phyloP scores from a whole-genome alignment of 2,888 invertebrate genomes.

The Pseudococcus viburni region DNA sequence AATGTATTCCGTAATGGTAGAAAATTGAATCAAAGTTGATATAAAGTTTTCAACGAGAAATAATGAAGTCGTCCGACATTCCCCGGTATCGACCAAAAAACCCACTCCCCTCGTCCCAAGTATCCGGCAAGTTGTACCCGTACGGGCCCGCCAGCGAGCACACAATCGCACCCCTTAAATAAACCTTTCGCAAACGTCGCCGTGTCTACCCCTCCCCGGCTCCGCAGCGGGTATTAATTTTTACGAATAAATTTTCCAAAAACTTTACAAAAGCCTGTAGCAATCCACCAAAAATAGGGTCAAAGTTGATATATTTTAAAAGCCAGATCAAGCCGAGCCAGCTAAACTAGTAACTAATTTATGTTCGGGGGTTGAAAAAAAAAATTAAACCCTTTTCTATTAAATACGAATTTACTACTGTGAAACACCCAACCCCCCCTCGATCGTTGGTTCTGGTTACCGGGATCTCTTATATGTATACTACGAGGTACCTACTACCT shows the following conservation, averaged over 20 bases:
- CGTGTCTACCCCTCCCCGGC: background rate
- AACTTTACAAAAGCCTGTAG: conserved; percentile 31
- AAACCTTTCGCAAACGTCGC: conserved; percentile 20
- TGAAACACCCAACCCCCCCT: background rate
- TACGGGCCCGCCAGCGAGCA: too few relatives aligned
- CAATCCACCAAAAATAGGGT: conserved; percentile 49
- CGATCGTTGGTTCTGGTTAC: background rate
- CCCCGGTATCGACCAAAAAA: conserved; percentile 36
- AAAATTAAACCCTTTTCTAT: conserved; percentile 46
- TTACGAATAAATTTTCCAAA: conserved; percentile 45
- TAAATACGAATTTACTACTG: conserved; percentile 49
- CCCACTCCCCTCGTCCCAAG: background rate
- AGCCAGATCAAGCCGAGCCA: conserved; percentile 17
- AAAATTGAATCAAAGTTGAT: conserved; percentile 58
- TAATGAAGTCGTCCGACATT: conserved; percentile 56
- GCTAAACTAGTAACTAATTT: conserved; percentile 51
- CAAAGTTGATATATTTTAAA: conserved; percentile 51
- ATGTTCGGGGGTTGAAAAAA: background rate
- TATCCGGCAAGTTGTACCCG: background rate
- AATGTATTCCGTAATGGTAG: conserved; percentile 57
- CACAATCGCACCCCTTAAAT: conserved; percentile 35
- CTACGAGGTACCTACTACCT: too few relatives aligned
- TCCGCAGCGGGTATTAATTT: background rate
- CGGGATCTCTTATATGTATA: background rate
- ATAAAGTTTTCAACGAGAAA: conserved; percentile 58